These are phyloP conservation scores for Burhinus oedicnemus DNA, from an alignment of 2,113 vertebrate species.

Conservation along the genomic window DNA sequence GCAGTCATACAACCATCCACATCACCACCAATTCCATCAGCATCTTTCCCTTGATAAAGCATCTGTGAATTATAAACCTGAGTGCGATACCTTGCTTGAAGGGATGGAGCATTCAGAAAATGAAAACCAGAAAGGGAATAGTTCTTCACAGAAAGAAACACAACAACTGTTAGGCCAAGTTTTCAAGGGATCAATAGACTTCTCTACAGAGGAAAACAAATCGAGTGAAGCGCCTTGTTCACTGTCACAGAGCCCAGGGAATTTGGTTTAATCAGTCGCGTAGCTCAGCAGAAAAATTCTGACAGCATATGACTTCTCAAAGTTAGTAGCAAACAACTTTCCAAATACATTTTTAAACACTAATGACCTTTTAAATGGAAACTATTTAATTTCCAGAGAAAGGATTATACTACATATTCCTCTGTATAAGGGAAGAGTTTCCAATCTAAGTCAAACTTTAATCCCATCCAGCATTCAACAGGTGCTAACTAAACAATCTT, in stretches of 20 bases:
- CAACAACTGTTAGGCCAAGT: background rate
- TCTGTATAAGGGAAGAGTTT: background rate
- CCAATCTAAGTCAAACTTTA: background rate
- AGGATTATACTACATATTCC: background rate
- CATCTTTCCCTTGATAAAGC: background rate
- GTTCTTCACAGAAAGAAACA: background rate
- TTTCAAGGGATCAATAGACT: background rate
- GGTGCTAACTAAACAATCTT: background rate
- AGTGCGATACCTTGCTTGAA: background rate
- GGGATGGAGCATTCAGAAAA: background rate
- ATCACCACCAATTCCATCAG: background rate
- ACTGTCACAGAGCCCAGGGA: background rate
- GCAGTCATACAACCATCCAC: background rate
- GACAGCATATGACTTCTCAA: background rate
- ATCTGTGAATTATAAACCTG: background rate
- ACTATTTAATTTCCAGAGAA: background rate
- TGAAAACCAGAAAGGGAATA: background rate
- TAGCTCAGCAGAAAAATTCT: background rate
- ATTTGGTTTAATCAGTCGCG: background rate
- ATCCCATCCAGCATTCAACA: background rate
- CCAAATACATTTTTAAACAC: background rate
- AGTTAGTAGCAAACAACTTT: background rate
- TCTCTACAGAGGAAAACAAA: background rate
- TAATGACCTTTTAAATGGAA: background rate
- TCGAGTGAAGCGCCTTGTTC: fast-evolving